Base-by-base conservation (phyloP, 2,797 vertebrate species). In the Pogonophryne albipinna region DNA sequence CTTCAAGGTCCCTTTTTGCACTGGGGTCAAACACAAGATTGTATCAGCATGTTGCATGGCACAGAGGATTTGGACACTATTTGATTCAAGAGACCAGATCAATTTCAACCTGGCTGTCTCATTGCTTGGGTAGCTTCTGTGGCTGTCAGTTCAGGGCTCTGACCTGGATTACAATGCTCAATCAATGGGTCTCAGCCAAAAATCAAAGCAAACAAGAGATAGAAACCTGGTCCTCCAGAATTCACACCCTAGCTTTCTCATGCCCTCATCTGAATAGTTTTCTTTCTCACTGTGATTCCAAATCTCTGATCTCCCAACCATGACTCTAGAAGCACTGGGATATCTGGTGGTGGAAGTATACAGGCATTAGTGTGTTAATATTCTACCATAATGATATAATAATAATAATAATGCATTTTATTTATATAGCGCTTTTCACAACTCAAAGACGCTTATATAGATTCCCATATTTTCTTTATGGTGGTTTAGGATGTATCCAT, bases 131-230 rank as follows among this genome's bases (percentile, higher is more conserved):
- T 85, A 79, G 81, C 87, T 88, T 84, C 86, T 86, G 79, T 81
- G 89, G 66, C 89, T 83, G 87, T 80, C 87, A 85, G 89, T 85
- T 83, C 85, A 82, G 78, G 83, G 83, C 76, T 89, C 80, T 93
- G 93, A 94, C 92, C 92, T 86, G 87, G 91, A 93, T 93, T 92
- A 92, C 86, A 75, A 74, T 87, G 66, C 76, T 78, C 81, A 90
- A 93, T 90, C 89, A 87, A 85, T 91, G 84, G 55, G 84, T 78
- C 75, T 84, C 67, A 20, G 66, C 69, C 79, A 66, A 38, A 38
- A 38, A 38, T 38, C 74, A 74, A 80, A 89, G 77, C 67, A 76
- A 84, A 76, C 66, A 86, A 81, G 77, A 80, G 75, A 85, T 42
- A 75, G 74, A 81, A 82, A 78, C 63, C 76, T 16, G 44, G 67